Evolutionary conservation across 2,888 invertebrate species (phyloP).

Genomic region (Leucoma salicis): DNA sequence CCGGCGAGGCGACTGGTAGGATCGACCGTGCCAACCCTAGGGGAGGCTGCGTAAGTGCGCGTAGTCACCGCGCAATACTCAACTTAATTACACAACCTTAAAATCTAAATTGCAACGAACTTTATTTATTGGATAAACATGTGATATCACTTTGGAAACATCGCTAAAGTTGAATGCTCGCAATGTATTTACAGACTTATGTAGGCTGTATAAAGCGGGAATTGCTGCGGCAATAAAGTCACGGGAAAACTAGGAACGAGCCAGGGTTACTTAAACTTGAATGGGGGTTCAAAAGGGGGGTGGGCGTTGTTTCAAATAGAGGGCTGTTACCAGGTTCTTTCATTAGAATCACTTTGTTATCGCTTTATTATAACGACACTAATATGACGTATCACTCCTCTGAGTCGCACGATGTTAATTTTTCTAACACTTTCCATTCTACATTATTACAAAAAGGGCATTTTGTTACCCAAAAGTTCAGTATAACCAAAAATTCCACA

Average conservation of each 20-base stretch:
- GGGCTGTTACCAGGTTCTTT: slow-evolving; percentile 59
- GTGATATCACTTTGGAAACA: slow-evolving; percentile 42
- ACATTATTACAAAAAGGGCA: slow-evolving; percentile 14
- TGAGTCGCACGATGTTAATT: slow-evolving; percentile 20
- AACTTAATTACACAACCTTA: slow-evolving; percentile 38
- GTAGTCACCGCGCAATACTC: slow-evolving; percentile 33
- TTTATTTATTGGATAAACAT: slow-evolving; percentile 43
- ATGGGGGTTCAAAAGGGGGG: slow-evolving; percentile 55
- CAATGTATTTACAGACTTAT: slow-evolving; percentile 38
- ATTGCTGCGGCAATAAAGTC: slow-evolving; percentile 31
- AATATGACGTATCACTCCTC: slow-evolving; percentile 21
- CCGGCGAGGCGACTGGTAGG: slow-evolving; percentile 78
- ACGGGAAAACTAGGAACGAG: slow-evolving; percentile 59
- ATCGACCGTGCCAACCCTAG: slow-evolving; percentile 76
- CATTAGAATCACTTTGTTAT: slow-evolving; percentile 59
- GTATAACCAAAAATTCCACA: no score
- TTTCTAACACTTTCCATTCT: slow-evolving; percentile 13
- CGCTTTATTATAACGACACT: slow-evolving; percentile 25
- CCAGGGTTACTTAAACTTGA: slow-evolving; percentile 58
- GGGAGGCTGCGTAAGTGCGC: slow-evolving; percentile 78
- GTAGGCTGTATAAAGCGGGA: slow-evolving; percentile 30
- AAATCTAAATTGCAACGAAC: slow-evolving; percentile 40
- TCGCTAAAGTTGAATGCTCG: slow-evolving; percentile 33
- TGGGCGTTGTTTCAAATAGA: slow-evolving; percentile 63
- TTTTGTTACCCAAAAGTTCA: no score